Conservation (phyloP, 1,140 invertebrate species). For the Drosophila sturtevanti region DNA sequence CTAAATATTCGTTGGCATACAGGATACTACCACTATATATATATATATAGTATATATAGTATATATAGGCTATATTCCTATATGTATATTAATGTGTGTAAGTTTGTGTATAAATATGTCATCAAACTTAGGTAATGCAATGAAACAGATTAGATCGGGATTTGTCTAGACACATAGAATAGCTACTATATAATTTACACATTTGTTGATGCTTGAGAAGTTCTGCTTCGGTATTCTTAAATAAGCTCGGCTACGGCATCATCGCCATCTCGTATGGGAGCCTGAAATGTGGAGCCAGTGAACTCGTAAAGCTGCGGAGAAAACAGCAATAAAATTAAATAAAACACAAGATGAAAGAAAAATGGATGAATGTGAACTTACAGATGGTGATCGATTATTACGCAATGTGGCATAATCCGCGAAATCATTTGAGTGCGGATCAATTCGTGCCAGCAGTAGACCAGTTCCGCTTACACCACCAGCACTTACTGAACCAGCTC, state of each 20-base stretch:
- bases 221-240: slow-evolving; percentile 76
- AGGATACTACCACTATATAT: slow-evolving; percentile 62
- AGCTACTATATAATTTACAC: slow-evolving; percentile 71
- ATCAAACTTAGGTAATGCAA: slow-evolving; percentile 58
- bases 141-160: slow-evolving; percentile 57
- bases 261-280: slow-evolving; percentile 87
- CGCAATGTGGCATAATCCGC: slow-evolving; percentile 89
- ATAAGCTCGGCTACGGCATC: slow-evolving; percentile 88
- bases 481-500: slow-evolving; percentile 61
- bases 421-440: slow-evolving; percentile 83
- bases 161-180: slow-evolving; percentile 43
- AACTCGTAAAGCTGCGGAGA: slow-evolving; percentile 80
- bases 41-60: slow-evolving; percentile 30
- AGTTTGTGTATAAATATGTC: slow-evolving; percentile 37
- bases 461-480: slow-evolving; percentile 66
- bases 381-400: slow-evolving; percentile 77
- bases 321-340: not conserved
- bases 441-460: slow-evolving; percentile 76
- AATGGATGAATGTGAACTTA: slow-evolving; percentile 24
- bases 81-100: slow-evolving; percentile 44
- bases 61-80: slow-evolving; percentile 39
- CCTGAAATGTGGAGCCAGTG: slow-evolving; percentile 89
- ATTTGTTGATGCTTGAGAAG: slow-evolving; percentile 12
- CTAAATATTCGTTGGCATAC: slow-evolving; percentile 61
- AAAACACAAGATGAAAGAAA: not conserved